Evolutionary conservation across 2,797 vertebrate species (phyloP).

Genomic region (Neosilurus hyrtlii): DNA sequence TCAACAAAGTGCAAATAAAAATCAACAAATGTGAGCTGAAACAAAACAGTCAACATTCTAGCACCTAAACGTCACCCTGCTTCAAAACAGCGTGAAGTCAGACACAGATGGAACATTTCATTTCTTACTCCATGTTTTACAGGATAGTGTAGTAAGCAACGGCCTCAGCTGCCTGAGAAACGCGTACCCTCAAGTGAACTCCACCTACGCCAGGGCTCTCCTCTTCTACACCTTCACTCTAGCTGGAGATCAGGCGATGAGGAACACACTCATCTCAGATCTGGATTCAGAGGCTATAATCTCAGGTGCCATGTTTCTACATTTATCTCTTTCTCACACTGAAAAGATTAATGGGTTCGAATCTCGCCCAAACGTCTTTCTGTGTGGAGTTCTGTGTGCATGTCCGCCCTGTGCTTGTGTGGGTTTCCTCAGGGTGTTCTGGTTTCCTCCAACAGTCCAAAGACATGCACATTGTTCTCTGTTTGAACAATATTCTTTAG

Average conservation of each 20-base stretch:
- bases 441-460: too few relatives aligned
- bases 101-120: not conserved
- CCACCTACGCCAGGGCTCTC: constrained; percentile 16
- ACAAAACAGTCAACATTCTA: too few relatives aligned
- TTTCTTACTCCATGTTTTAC: not conserved
- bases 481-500: too few relatives aligned
- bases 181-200: not conserved
- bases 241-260: not conserved
- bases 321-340: not conserved
- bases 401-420: too few relatives aligned
- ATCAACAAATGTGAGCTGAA: too few relatives aligned
- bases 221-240: constrained; percentile 28
- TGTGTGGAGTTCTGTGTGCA: too few relatives aligned
- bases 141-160: not conserved
- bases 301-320: not conserved
- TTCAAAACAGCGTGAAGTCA: not conserved
- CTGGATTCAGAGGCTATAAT: not conserved
- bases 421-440: too few relatives aligned
- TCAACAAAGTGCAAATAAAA: too few relatives aligned
- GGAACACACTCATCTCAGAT: not conserved
- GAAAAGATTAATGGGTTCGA: too few relatives aligned
- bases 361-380: too few relatives aligned
- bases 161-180: not conserved
- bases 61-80: too few relatives aligned
- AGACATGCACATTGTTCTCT: too few relatives aligned